Conservation (phyloP, 2,888 invertebrate species). For the Parasteatoda lunata region DNA sequence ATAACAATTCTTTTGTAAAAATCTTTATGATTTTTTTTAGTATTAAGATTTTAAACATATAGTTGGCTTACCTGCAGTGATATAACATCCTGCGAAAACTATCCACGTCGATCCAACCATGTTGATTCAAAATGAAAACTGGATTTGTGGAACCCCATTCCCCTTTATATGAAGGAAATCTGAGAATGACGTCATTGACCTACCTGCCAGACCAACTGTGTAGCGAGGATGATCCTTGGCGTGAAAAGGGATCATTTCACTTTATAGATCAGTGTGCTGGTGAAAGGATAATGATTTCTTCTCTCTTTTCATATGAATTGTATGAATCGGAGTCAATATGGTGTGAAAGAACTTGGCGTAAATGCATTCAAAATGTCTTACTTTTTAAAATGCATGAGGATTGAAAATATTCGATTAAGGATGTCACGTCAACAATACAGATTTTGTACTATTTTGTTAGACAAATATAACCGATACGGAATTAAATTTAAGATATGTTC, state of each 20-base stretch:
- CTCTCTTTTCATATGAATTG: no score
- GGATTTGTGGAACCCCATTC: conserved; percentile 47
- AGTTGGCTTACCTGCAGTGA: conserved; percentile 45
- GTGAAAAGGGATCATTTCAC: conserved; percentile 8
- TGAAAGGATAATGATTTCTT: background rate
- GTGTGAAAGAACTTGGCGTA: no score
- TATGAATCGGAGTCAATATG: no score
- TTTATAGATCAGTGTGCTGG: conserved; percentile 25
- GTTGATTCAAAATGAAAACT: conserved; percentile 47
- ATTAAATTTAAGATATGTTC: no score
- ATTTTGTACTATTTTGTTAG: no score
- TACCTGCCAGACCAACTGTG: conserved; percentile 42
- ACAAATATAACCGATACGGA: no score
- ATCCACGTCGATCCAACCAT: conserved; percentile 61
- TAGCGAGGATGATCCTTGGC: conserved; percentile 7
- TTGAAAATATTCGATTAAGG: no score
- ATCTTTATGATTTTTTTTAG: no score
- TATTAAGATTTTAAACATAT: background rate
- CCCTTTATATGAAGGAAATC: conserved; percentile 55
- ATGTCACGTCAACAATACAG: no score
- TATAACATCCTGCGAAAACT: conserved; percentile 27
- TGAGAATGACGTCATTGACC: conserved; percentile 57
- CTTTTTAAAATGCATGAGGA: no score
- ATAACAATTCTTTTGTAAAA: no score
- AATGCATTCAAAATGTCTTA: no score